Evolutionary conservation across 2,888 invertebrate genomes (phyloP).

Genomic region (Dryobotodes eremita): DNA sequence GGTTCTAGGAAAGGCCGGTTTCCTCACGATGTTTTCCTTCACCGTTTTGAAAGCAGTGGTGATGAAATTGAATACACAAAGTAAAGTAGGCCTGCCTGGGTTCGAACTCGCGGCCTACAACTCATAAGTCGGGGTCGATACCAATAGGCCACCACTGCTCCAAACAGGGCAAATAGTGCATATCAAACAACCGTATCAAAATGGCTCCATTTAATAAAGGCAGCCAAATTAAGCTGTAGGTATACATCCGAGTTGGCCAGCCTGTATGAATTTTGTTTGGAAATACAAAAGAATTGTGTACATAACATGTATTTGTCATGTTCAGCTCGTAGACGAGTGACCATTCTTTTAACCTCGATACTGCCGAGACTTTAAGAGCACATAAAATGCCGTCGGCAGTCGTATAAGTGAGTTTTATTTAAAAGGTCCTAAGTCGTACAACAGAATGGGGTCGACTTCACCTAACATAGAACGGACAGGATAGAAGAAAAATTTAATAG

Average conservation of each 20-base stretch:
- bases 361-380: not conserved
- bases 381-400: slow-evolving; percentile 23
- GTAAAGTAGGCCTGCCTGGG: no score
- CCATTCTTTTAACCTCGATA: slow-evolving; percentile 4
- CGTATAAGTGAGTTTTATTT: slow-evolving; percentile 7
- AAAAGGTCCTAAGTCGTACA: slow-evolving; percentile 1
- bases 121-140: no score
- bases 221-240: not conserved
- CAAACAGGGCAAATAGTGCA: not conserved
- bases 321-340: not conserved
- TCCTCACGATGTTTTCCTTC: no score
- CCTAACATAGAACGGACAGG: not conserved
- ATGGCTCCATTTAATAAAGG: not conserved
- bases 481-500: not conserved
- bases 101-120: no score
- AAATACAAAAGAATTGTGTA: not conserved
- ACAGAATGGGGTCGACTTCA: not conserved
- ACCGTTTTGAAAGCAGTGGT: no score
- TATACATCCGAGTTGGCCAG: not conserved
- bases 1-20: no score
- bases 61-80: no score
- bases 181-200: not conserved
- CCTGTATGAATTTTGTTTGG: not conserved
- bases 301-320: not conserved
- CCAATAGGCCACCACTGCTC: no score